Evolutionary conservation across 2,113 vertebrate genomes (phyloP).

Genomic region (Sorex fumeus): DNA sequence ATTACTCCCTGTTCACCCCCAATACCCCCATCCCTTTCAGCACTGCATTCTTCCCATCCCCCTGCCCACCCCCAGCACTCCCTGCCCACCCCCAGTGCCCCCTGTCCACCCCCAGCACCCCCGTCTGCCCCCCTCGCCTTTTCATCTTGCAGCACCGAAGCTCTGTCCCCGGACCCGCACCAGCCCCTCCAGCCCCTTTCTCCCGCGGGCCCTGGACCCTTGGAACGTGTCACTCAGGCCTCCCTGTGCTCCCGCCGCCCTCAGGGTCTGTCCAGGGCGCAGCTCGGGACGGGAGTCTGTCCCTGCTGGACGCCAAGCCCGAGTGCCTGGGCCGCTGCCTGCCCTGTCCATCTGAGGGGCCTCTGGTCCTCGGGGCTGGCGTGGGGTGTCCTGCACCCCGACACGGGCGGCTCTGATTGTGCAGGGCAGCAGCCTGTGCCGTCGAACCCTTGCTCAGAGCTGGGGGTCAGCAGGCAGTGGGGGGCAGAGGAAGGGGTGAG

Average conservation of each 20-base stretch:
- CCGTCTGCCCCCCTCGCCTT: too few species aligned
- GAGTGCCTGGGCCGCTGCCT: too few species aligned
- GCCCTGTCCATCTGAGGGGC: too few species aligned
- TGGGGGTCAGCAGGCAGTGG: neutral
- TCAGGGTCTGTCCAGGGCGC: neutral
- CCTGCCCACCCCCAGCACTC: neutral
- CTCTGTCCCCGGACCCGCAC: too few species aligned
- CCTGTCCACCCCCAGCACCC: neutral
- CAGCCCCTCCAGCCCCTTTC: too few species aligned
- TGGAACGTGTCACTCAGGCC: too few species aligned
- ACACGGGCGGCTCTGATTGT: neutral
- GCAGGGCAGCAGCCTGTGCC: neutral
- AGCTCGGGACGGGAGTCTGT: neutral
- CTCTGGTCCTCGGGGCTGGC: too few species aligned
- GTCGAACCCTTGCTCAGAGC: neutral
- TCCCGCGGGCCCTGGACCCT: fast-evolving
- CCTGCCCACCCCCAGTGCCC: neutral
- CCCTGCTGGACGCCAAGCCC: neutral
- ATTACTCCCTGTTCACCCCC: too few species aligned
- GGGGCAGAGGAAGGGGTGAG: neutral
- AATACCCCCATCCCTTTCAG: too few species aligned
- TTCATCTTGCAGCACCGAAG: too few species aligned
- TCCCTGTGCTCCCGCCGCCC: neutral
- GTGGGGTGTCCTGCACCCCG: neutral
- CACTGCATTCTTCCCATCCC: too few species aligned